phyloP scores from a whole-genome alignment of 2,888 invertebrate species.

The Pteria penguin region DNA sequence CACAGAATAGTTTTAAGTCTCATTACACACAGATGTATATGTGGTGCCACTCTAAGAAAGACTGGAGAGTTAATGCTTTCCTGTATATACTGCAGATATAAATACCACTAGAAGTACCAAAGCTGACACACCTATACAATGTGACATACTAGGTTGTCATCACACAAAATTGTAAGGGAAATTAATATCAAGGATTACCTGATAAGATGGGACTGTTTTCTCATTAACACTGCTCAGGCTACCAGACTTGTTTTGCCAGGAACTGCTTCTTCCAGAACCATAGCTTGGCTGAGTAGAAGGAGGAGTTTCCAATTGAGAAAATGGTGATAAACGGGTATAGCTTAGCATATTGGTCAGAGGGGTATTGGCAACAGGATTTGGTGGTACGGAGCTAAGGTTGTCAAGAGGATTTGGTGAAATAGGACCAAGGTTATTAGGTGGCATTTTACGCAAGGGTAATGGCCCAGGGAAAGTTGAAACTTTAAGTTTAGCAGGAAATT shows the following conservation, averaged over 20 bases:
- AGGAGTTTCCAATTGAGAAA: slow-evolving; percentile 55
- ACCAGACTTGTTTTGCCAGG: slow-evolving; percentile 65
- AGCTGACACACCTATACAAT: too few relatives aligned
- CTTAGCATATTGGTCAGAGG: slow-evolving; percentile 47
- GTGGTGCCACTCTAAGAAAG: too few relatives aligned
- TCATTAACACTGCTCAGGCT: slow-evolving; percentile 68
- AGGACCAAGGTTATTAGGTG: slow-evolving; percentile 26
- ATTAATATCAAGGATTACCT: too few relatives aligned
- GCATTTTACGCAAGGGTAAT: slow-evolving; percentile 3
- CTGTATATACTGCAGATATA: too few relatives aligned
- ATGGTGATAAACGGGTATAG: slow-evolving; percentile 50
- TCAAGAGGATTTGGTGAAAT: slow-evolving; percentile 48
- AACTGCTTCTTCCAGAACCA: slow-evolving; percentile 48
- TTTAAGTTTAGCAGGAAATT: background rate
- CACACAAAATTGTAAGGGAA: too few relatives aligned
- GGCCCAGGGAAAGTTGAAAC: background rate
- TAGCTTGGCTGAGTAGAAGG: slow-evolving; percentile 67
- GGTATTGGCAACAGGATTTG: slow-evolving; percentile 57
- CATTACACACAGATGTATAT: too few relatives aligned
- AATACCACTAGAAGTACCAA: too few relatives aligned
- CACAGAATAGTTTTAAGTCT: too few relatives aligned
- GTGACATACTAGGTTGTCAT: too few relatives aligned
- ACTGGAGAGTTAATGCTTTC: too few relatives aligned
- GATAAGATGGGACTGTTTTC: slow-evolving; percentile 66
- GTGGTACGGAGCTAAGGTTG: slow-evolving; percentile 44